Percentiles rank a stretch among this genome's conserved stretches.
Conservation (phyloP, 2,888 invertebrate species). For the Melieria picta region DNA sequence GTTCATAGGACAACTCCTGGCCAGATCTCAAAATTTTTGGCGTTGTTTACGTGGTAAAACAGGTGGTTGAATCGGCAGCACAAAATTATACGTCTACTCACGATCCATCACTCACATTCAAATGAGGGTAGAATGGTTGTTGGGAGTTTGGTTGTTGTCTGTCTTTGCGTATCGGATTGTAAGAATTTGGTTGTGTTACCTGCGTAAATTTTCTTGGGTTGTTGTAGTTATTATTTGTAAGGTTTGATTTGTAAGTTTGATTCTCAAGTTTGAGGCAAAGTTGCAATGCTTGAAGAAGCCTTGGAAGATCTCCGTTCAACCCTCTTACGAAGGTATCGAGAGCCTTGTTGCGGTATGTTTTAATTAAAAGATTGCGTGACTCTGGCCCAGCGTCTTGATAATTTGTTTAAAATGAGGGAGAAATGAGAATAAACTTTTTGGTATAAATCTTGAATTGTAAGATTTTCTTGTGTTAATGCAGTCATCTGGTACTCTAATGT, state of each 20-base stretch:
- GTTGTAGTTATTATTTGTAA: conserved; percentile 6
- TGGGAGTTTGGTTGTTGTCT: not conserved
- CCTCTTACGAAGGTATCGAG: conserved; percentile 25
- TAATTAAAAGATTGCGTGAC: conserved; percentile 1
- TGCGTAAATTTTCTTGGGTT: conserved; percentile 1
- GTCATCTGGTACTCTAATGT: conserved; percentile 31
- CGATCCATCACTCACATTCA: too few species aligned
- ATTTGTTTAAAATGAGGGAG: not conserved
- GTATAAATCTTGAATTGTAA: too few species aligned
- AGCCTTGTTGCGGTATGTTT: conserved; percentile 20
- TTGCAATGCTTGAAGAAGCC: too few species aligned
- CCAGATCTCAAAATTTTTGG: too few species aligned
- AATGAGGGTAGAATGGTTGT: conserved; percentile 7
- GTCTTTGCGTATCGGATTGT: not conserved
- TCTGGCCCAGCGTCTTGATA: not conserved
- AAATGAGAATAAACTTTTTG: conserved; percentile 20
- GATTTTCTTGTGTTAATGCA: conserved; percentile 25
- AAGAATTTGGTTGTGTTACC: not conserved
- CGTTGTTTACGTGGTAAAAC: too few species aligned
- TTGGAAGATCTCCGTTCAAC: too few species aligned
- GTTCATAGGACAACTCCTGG: too few species aligned
- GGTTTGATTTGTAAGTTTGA: not conserved
- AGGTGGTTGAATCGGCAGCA: too few species aligned
- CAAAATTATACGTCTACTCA: too few species aligned
- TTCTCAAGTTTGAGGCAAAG: too few species aligned